Percentiles rank a stretch among this genome's conserved stretches.
Evolutionary conservation across 2,113 vertebrate species (phyloP).

Genomic region (Leucopsar rothschildi): DNA sequence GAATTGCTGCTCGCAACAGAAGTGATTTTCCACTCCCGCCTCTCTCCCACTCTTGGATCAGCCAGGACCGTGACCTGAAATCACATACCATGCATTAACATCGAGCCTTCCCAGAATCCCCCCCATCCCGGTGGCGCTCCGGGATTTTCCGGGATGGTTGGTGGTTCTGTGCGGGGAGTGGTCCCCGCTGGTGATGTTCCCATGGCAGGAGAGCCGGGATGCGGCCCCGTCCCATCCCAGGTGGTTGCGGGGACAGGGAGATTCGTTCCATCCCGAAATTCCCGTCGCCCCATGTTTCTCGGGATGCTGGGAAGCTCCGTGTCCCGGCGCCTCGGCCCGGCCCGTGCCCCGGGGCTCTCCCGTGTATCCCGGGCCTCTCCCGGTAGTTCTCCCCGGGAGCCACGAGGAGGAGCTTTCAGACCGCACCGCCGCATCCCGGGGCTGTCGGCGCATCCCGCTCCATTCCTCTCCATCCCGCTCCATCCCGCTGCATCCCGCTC

Average conservation of each 20-base stretch:
- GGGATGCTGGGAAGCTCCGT: not conserved
- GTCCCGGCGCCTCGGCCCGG: not conserved
- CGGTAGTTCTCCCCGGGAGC: conserved; percentile 17
- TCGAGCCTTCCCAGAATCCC: not conserved
- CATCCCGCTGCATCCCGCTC: not conserved
- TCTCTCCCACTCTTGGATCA: not conserved
- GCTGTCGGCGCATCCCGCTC: not conserved
- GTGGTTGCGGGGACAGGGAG: not conserved
- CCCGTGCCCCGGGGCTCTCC: not conserved
- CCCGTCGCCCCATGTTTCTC: accelerated
- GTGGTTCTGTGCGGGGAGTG: not conserved
- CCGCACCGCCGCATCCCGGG: not conserved
- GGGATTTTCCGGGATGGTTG: not conserved
- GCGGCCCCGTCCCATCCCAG: not conserved
- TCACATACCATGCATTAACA: not conserved
- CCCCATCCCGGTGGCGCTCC: not conserved
- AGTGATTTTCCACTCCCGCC: conserved; percentile 33
- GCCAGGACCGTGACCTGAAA: not conserved
- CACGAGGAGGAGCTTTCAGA: conserved; percentile 63
- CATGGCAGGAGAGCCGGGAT: accelerated
- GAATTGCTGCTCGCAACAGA: conserved; percentile 33
- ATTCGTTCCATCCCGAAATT: accelerated
- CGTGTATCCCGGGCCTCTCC: not conserved
- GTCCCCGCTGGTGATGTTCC: not conserved
- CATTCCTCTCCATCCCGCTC: not conserved